Evolutionary conservation across 1,140 invertebrate species (phyloP).

Genomic region (Holotrichia oblita): DNA sequence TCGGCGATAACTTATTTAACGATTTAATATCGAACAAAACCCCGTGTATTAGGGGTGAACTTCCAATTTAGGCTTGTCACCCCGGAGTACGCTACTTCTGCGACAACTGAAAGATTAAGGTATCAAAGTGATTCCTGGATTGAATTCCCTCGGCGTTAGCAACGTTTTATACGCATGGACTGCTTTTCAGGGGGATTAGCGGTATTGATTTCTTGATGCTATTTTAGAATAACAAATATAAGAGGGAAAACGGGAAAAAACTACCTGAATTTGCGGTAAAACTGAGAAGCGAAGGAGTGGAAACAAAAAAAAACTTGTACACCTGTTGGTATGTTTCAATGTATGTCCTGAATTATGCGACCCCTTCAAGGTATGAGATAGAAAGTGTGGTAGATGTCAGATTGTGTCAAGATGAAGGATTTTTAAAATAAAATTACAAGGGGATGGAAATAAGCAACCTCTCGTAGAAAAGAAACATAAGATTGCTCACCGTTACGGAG

Average conservation of each 20-base stretch:
- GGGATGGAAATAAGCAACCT: too few species aligned
- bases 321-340: too few species aligned
- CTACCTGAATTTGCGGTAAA: too few species aligned
- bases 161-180: background rate
- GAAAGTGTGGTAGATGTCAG: too few species aligned
- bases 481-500: too few species aligned
- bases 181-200: background rate
- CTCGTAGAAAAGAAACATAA: too few species aligned
- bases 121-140: background rate
- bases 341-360: too few species aligned
- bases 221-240: background rate
- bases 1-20: background rate
- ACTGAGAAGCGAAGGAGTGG: too few species aligned
- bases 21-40: background rate
- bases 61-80: slow-evolving; percentile 7
- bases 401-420: too few species aligned
- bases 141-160: background rate
- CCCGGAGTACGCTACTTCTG: background rate
- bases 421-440: too few species aligned
- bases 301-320: too few species aligned
- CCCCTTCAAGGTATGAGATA: too few species aligned
- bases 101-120: slow-evolving; percentile 12
- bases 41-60: background rate
- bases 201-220: background rate
- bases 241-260: background rate